Evolutionary conservation across 2,888 invertebrate species (phyloP).

Genomic region (Andrena flavipes): DNA sequence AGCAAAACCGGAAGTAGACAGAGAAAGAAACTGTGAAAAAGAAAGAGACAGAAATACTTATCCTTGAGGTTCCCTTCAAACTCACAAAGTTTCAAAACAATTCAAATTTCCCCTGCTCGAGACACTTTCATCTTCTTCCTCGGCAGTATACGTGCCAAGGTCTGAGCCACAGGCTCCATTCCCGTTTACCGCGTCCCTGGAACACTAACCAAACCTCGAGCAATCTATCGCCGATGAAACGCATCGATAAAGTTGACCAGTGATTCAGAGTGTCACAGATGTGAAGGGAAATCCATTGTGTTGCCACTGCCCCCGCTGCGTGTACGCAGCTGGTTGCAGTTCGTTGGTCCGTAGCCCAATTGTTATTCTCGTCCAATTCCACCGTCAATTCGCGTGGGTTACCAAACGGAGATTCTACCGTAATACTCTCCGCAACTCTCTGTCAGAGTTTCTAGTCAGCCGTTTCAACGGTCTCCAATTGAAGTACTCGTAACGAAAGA

Average conservation of each 20-base stretch:
- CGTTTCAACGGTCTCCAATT: background rate
- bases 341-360: background rate
- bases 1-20: no score
- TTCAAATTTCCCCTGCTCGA: no score
- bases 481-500: background rate
- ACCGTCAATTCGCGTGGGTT: background rate
- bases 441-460: background rate
- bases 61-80: no score
- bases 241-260: constrained; percentile 2
- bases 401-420: background rate
- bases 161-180: background rate
- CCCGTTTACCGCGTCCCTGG: background rate
- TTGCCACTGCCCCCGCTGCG: background rate
- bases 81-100: no score
- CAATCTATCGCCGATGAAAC: background rate
- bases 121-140: no score
- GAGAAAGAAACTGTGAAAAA: no score
- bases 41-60: no score
- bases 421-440: no score
- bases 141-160: background rate
- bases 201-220: constrained; percentile 28
- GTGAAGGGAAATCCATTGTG: constrained; percentile 13
- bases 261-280: constrained; percentile 13
- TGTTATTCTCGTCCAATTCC: background rate
- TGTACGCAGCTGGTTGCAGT: background rate